Conservation (phyloP, 2,888 invertebrate genomes). For the Platycheirus albimanus region DNA sequence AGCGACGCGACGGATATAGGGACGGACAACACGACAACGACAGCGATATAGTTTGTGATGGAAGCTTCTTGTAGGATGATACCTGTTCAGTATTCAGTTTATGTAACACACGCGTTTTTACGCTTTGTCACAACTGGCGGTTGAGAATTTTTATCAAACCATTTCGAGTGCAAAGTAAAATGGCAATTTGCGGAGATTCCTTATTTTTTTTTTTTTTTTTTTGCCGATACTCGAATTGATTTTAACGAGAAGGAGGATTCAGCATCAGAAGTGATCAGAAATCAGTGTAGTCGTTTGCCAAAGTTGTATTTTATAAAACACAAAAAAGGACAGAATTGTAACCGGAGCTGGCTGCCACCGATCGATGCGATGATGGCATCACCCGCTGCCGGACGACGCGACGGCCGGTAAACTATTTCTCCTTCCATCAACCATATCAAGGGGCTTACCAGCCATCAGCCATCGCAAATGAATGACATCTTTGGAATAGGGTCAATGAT, state of each 20-base stretch:
- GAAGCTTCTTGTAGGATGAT: constrained; percentile 49
- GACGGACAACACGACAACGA: not conserved
- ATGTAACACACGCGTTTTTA: constrained; percentile 75
- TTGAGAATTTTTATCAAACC: constrained; percentile 70
- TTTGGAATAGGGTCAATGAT: constrained; percentile 72
- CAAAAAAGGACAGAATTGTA: constrained; percentile 46
- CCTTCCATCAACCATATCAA: no score
- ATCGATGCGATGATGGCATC: no score
- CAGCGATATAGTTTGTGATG: not conserved
- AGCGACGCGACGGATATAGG: no score
- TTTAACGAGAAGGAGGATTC: constrained; percentile 59
- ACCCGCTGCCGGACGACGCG: no score
- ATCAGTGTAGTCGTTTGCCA: constrained; percentile 30
- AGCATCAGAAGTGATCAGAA: constrained; percentile 4
- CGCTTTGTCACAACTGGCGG: constrained; percentile 73
- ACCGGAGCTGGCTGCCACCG: constrained; percentile 61
- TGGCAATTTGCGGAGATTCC: constrained; percentile 76
- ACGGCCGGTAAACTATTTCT: constrained; percentile 69
- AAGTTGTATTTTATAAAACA: constrained; percentile 31
- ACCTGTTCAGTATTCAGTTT: constrained; percentile 75
- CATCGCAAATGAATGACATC: constrained; percentile 60
- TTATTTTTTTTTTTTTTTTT: constrained; percentile 48
- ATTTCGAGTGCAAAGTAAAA: constrained; percentile 70
- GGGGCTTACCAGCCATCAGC: no score
- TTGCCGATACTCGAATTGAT: constrained; percentile 11